Evolutionary conservation across 2,113 vertebrate species (phyloP).

Genomic region (Aspiorhynchus laticeps): DNA sequence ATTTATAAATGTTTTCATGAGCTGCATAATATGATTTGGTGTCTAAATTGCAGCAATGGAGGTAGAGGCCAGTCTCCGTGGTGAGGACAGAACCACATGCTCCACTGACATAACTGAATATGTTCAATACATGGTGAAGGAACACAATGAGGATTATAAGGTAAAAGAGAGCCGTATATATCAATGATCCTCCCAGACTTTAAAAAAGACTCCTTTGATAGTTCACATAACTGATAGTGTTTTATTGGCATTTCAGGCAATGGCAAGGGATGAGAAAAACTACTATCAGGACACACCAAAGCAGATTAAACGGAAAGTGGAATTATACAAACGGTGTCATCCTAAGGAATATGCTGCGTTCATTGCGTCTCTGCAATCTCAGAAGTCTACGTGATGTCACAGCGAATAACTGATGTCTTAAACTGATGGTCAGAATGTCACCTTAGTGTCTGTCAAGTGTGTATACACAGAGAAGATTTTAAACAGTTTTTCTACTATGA

Average conservation of each 20-base stretch:
- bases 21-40: constrained; percentile 3
- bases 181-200: too few relatives aligned
- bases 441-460: not conserved
- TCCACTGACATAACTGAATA: constrained; percentile 89
- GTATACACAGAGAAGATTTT: not conserved
- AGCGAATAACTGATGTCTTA: not conserved
- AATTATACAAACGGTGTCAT: constrained; percentile 87
- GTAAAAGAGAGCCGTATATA: constrained; percentile 63
- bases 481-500: not conserved
- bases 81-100: constrained; percentile 79
- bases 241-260: constrained; percentile 76
- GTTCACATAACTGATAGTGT: not conserved
- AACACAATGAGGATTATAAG: constrained; percentile 89
- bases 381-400: constrained; percentile 61
- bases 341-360: constrained; percentile 80
- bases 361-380: constrained; percentile 69
- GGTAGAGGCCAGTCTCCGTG: constrained; percentile 81
- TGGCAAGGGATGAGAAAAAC: constrained; percentile 96
- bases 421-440: not conserved
- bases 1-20: not conserved
- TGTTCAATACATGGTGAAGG: constrained; percentile 87
- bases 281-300: constrained; percentile 98
- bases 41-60: constrained; percentile 79
- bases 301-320: constrained; percentile 91
- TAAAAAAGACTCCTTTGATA: not conserved